Base-by-base conservation (phyloP, 2,797 vertebrate genomes). In the Bucorvus abyssinicus region DNA sequence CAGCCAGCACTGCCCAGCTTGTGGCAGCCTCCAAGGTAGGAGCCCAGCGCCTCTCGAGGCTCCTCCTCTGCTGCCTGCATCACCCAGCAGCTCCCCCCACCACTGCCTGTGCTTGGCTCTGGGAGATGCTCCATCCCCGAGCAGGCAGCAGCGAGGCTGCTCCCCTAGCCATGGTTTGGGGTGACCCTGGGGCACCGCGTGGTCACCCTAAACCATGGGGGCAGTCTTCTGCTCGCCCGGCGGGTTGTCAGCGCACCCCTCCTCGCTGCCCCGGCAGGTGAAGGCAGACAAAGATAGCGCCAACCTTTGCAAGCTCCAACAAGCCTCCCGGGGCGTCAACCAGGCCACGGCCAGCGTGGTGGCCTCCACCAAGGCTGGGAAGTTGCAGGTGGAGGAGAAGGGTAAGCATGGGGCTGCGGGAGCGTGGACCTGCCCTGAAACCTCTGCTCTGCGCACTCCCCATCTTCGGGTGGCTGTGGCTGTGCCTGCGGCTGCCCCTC, bases 11-110 rank as follows among this genome's bases (percentile, higher is more conserved):
- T 0, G 99, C 99, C 4, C 99, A 99, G 94, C 98, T 99, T 4
- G 99, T 99, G 74, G 99, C 99, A 36, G 99, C 99, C 22, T 99
- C 99, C 61, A 99, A 99, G 99, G 99, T 99, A 92, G 67, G 91
- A 40, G 26, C 34, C 7, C 0, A 1, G 3, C 9, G 4, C 29
- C 9, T 18, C 2, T 0, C 32, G 45, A 23, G 38, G 32, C 47
- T 76, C 36, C 73, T 24, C 4, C 7, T 2, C 30, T 2, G 4
- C 38, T 55, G 24, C 44, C 38, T 1, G 20, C 60, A 23, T 44
- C 16, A 1, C 42, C 77, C 18, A 4, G 77, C n/a, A 40, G 34
- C 42, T 40, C 44, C n/a, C 49, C 29, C 30, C 14, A 1, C 32
- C 2, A 2, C 21, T 6, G n/a, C 38, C 52, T 12, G n/a, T 21